A percentile compares a stretch with the other conserved stretches of the same genome.
Conservation (phyloP, 2,888 invertebrate species). For the Tipula lateralis region DNA sequence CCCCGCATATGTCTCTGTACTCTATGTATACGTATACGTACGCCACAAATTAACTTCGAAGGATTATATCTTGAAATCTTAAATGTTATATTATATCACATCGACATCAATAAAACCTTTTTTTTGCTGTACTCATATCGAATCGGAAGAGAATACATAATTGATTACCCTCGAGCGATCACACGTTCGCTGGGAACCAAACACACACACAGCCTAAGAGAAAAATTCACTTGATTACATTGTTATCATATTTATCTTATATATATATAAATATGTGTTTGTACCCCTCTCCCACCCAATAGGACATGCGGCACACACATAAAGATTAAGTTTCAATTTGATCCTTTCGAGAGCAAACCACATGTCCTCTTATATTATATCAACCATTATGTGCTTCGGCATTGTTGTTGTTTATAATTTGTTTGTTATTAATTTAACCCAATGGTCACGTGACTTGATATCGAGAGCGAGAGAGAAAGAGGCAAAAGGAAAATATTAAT, state of each 20-base stretch:
- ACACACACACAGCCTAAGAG: not conserved
- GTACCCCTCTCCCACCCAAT: not conserved
- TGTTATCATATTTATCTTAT: not conserved
- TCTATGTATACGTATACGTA: not conserved
- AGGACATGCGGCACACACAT: not conserved
- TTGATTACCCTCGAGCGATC: constrained; percentile 11
- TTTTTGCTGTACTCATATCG: not conserved
- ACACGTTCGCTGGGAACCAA: not conserved
- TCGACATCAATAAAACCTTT: not conserved
- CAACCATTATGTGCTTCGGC: not conserved
- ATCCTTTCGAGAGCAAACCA: constrained; percentile 13
- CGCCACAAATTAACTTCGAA: not conserved
- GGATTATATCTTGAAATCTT: not conserved
- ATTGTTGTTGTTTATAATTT: constrained; percentile 21
- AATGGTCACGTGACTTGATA: constrained; percentile 24
- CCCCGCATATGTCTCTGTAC: not conserved
- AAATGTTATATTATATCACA: not conserved
- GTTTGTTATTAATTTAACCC: constrained; percentile 24
- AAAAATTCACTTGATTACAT: not conserved
- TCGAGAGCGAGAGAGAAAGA: too few relatives aligned
- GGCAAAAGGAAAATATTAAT: constrained; percentile 24
- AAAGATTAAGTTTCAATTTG: constrained; percentile 15
- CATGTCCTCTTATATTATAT: not conserved
- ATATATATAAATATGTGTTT: too few relatives aligned
- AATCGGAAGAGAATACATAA: not conserved